Evolutionary conservation across 2,888 invertebrate species (phyloP).

Genomic region (Dasysyrphus albostriatus): DNA sequence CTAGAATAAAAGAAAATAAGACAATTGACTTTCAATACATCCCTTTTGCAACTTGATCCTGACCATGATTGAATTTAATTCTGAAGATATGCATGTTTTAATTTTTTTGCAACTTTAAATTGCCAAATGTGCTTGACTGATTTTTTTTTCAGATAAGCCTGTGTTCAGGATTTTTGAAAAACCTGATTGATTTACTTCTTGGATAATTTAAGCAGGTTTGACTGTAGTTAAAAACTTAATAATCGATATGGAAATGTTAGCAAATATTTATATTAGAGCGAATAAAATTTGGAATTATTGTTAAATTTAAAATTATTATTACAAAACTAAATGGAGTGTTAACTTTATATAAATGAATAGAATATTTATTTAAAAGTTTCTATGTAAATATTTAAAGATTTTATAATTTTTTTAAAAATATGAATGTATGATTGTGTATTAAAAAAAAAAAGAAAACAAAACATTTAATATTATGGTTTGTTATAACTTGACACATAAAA

Average conservation of each 20-base stretch:
- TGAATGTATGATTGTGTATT: conserved; percentile 12
- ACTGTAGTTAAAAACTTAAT: not conserved
- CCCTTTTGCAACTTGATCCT: not conserved
- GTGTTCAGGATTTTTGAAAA: too few species aligned
- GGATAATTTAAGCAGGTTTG: not conserved
- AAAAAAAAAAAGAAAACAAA: not conserved
- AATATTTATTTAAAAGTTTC: not conserved
- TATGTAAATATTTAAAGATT: conserved; percentile 7
- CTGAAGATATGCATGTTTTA: too few species aligned
- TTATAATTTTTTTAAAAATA: not conserved
- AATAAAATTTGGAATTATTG: conserved; percentile 8
- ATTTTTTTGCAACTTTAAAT: too few species aligned
- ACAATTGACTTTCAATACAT: not conserved
- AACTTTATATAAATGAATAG: not conserved
- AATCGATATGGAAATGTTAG: not conserved
- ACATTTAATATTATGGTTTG: not conserved
- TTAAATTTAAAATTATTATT: not conserved
- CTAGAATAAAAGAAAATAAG: too few species aligned
- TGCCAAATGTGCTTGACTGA: too few species aligned
- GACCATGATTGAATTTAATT: too few species aligned
- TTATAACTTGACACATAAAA: conserved; percentile 11
- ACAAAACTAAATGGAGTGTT: conserved; percentile 5
- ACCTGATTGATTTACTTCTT: not conserved
- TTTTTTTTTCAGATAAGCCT: too few species aligned
- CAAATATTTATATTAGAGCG: not conserved